Conservation (phyloP, 2,797 vertebrate species). For the Sebastes goodei region DNA sequence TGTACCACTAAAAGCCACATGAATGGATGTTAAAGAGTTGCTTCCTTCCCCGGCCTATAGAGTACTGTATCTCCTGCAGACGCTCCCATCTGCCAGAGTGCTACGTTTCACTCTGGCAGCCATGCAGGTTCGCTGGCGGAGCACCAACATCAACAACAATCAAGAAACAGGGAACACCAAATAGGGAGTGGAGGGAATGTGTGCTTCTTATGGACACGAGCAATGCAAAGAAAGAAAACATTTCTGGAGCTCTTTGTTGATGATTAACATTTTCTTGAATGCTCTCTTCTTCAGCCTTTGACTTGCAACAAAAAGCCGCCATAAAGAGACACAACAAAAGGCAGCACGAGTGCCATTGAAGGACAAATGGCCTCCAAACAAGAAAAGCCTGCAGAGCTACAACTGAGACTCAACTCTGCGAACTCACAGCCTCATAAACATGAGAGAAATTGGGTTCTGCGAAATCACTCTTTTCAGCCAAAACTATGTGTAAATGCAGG, state of each 20-base stretch:
- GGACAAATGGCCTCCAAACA: conserved; percentile 17
- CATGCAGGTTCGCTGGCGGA: conserved; percentile 47
- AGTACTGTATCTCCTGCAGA: too few relatives aligned
- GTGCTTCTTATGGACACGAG: neutral
- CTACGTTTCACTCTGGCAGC: conserved; percentile 3
- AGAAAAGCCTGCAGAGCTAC: neutral
- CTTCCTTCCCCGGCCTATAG: too few relatives aligned
- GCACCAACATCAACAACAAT: conserved; percentile 62
- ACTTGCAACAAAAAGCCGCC: conserved; percentile 11
- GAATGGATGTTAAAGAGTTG: too few relatives aligned
- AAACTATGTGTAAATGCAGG: neutral
- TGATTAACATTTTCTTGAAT: conserved; percentile 10
- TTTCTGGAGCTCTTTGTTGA: neutral
- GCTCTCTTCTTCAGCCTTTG: neutral
- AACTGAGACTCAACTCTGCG: neutral
- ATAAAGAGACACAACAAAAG: conserved; percentile 48
- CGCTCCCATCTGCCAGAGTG: neutral
- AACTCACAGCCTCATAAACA: neutral
- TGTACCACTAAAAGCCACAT: too few relatives aligned
- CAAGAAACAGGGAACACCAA: conserved; percentile 45
- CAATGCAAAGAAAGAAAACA: neutral
- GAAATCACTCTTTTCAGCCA: neutral
- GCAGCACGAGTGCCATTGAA: neutral
- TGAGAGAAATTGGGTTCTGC: neutral
- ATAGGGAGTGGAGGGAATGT: conserved; percentile 50